Evolutionary conservation across 2,888 invertebrate genomes (phyloP), one percentile per base, ranked within the genome.

Genomic region (Suillia variegata): DNA sequence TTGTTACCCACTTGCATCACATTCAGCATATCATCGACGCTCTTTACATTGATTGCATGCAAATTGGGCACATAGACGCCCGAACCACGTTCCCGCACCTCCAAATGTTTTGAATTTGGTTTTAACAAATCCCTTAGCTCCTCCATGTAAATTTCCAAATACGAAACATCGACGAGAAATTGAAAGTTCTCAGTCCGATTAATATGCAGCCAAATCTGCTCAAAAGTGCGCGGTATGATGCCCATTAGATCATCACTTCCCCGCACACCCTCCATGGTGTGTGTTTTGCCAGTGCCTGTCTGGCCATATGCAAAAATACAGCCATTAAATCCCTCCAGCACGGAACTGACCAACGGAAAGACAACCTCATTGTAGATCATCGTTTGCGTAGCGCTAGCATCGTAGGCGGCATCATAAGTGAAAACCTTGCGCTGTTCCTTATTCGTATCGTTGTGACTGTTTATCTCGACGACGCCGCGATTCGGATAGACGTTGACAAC

Each of bases 281-380:
- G 87, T 0, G 88, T 88, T 75, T 88, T 88, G 6, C 98, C 98
- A 1, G 98, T 98, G 63, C 98, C 98, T 0, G 99, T 99, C 84
- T 99, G 99, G 0, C 98, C 99, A 82, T 99, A 99, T 1, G 98
- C 99, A 85, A 99, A 98, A 69, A 99, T 97, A 71, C 98, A 99
- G 13, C 98, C 98, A 83, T 99, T 99, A 83, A 98, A 99, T 1
- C 99, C 99, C 77, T 94, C 92, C 63, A 99, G 86, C 4, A 98
- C 98, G 1, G 96, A 96, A 65, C 96, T 90, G 20, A 99, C 96
- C 71, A 99, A 83, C 0, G 96, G 96, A 51, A 95, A 88, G 57
- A 98, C 96, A 67, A 96, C 94, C 82, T 98, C 97, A 81, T 97
- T 96, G 84, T 98, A 99, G 22, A 99, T 84, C 68, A 93, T 93